phyloP scores from a whole-genome alignment of 1,140 invertebrate genomes.

The Calephelis virginiensis region DNA sequence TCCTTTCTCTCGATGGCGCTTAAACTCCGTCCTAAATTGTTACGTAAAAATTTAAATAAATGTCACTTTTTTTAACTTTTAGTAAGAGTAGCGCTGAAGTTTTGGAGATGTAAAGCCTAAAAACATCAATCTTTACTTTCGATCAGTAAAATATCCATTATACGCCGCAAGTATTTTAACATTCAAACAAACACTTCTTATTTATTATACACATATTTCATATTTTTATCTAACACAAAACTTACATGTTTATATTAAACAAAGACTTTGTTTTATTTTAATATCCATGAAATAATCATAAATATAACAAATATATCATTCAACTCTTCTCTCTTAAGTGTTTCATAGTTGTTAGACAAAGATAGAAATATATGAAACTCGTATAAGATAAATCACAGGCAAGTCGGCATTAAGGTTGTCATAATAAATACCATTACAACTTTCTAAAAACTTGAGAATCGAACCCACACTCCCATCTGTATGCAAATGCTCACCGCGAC shows the following conservation, averaged over 20 bases:
- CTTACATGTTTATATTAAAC: conserved; percentile 3
- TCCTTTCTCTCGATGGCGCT: no score
- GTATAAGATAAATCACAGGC: conserved; percentile 47
- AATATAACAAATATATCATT: conserved; percentile 1
- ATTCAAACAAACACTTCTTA: conserved; percentile 7
- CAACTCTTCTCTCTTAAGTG: not conserved
- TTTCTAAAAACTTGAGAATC: conserved; percentile 52
- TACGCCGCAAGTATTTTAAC: not conserved
- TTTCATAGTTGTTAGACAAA: conserved; percentile 7
- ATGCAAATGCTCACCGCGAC: conserved; percentile 43
- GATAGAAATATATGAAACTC: conserved; percentile 2
- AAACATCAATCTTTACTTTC: not conserved
- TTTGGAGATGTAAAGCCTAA: not conserved
- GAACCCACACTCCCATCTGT: conserved; percentile 48
- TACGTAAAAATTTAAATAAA: no score
- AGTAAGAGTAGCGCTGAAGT: no score
- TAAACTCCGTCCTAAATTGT: no score
- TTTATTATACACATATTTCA: conserved; percentile 5
- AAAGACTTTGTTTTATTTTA: conserved; percentile 7
- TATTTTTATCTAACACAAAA: not conserved
- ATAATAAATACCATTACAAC: conserved; percentile 50
- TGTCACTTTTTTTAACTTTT: no score
- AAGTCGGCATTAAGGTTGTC: conserved; percentile 39
- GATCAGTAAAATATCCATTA: not conserved
- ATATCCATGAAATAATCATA: conserved; percentile 11